phyloP scores from a whole-genome alignment of 2,797 vertebrate species.

The Pseudochromis fuscus region DNA sequence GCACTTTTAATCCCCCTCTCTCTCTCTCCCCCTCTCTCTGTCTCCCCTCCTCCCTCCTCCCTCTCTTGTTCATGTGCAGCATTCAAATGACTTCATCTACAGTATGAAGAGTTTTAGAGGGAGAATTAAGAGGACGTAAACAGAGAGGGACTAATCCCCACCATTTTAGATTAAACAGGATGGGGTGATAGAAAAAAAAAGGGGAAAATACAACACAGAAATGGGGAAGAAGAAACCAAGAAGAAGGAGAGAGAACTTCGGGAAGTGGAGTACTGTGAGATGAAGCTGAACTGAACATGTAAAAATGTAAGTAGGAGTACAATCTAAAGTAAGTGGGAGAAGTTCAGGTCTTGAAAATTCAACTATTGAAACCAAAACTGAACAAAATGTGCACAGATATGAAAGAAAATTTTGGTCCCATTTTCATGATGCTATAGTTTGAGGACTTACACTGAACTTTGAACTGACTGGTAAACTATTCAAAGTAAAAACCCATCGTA shows the following conservation, averaged over 20 bases:
- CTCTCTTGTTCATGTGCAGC: constrained; percentile 39
- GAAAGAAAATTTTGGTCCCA: too few relatives aligned
- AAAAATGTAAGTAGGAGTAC: too few relatives aligned
- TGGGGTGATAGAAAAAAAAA: constrained; percentile 32
- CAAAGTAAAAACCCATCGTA: not conserved
- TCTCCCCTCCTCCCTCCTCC: constrained; percentile 1
- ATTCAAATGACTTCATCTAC: constrained; percentile 67
- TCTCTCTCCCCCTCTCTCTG: constrained; percentile 9
- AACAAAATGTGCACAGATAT: too few relatives aligned
- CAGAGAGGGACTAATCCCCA: constrained; percentile 64
- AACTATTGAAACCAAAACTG: too few relatives aligned
- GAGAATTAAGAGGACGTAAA: constrained; percentile 69
- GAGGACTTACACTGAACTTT: not conserved
- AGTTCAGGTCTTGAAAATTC: too few relatives aligned
- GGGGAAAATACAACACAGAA: not conserved
- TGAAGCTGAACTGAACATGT: too few relatives aligned
- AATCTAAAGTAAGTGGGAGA: too few relatives aligned
- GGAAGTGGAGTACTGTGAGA: not conserved
- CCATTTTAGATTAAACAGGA: constrained; percentile 71
- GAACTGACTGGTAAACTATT: not conserved
- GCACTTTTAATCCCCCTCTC: constrained; percentile 45
- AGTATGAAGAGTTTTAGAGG: constrained; percentile 58
- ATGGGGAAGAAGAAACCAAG: not conserved
- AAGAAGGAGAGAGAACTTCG: not conserved
- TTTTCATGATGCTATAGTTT: not conserved